Conservation (phyloP, 2,888 invertebrate species). For the Chloroclysta siterata region DNA sequence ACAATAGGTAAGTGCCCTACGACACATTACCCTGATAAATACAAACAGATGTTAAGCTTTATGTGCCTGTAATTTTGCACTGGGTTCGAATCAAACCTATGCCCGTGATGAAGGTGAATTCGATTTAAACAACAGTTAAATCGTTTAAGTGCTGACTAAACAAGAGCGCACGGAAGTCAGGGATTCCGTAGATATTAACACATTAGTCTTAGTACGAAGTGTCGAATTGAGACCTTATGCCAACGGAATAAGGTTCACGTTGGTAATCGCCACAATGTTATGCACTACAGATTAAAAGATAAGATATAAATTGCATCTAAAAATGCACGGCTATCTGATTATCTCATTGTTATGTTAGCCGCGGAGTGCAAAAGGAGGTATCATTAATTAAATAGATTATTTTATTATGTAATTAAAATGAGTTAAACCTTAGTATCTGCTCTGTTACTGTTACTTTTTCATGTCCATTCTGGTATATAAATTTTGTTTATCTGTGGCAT, state of each 20-base stretch:
- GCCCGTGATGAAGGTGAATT: background rate
- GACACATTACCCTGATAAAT: too few species aligned
- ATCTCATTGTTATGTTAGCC: background rate
- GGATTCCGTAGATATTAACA: slow-evolving; percentile 21
- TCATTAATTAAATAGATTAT: background rate
- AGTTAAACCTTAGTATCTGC: too few species aligned
- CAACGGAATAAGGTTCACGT: background rate
- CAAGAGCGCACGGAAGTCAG: slow-evolving; percentile 13
- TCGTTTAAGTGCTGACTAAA: slow-evolving; percentile 23
- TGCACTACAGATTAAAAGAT: background rate
- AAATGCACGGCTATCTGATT: background rate
- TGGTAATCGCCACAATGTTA: background rate
- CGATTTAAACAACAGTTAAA: background rate
- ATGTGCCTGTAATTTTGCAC: too few species aligned
- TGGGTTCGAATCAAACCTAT: background rate
- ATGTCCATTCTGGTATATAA: too few species aligned
- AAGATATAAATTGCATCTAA: background rate
- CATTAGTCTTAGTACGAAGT: background rate
- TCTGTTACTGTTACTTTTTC: too few species aligned
- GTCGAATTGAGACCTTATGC: slow-evolving; percentile 4
- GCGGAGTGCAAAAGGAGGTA: background rate
- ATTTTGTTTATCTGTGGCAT: too few species aligned
- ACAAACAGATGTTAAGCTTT: too few species aligned
- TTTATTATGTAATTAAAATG: too few species aligned
- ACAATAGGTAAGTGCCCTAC: too few species aligned